phyloP scores from a whole-genome alignment of 2,888 invertebrate genomes.

The Thysanoteuthis rhombus region DNA sequence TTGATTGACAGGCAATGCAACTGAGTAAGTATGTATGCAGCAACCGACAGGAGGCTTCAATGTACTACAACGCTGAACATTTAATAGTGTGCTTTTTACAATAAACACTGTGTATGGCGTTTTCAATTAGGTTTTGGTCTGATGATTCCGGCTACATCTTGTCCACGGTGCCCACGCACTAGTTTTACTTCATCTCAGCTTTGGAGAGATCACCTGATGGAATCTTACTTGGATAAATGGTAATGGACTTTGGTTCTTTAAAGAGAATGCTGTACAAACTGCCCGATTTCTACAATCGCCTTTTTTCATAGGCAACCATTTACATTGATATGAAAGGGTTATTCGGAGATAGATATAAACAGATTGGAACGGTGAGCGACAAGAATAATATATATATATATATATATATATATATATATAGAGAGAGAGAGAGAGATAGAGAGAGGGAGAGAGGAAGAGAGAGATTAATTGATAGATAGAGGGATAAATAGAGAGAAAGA shows the following conservation, averaged over 20 bases:
- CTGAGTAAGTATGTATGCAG: no score
- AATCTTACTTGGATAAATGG: neutral
- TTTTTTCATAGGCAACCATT: neutral
- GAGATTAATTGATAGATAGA: no score
- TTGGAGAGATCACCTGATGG: neutral
- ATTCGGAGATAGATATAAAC: no score
- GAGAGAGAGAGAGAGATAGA: no score
- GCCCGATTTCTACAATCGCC: neutral
- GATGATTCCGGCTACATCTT: neutral
- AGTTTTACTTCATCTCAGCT: neutral
- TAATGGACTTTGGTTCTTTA: neutral
- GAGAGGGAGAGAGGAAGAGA: no score
- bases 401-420: neutral
- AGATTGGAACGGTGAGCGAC: no score
- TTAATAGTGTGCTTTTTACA: neutral
- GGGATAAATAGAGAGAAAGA: no score
- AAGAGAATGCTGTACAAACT: neutral
- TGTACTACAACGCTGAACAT: neutral
- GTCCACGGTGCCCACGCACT: neutral
- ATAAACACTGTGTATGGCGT: neutral
- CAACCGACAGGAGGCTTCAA: neutral
- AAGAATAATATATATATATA: neutral
- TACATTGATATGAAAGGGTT: neutral
- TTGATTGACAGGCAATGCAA: neutral
- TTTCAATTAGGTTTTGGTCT: neutral